Evolutionary conservation across 2,113 vertebrate species (phyloP).

Genomic region (Cheilinus undulatus): DNA sequence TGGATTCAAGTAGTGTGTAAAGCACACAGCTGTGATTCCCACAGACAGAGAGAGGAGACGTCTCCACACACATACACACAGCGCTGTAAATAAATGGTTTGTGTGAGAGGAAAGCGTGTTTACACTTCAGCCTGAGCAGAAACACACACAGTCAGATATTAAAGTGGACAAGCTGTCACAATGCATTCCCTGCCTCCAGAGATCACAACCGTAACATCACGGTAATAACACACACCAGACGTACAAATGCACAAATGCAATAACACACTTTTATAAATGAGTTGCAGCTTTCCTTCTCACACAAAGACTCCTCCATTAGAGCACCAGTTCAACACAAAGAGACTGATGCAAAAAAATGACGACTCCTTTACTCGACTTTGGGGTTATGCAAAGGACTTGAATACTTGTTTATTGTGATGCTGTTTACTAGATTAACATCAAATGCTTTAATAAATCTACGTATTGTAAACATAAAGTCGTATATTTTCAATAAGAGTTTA

Average conservation of each 20-base stretch:
- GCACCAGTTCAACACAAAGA: neutral
- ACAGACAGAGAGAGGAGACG: conserved; percentile 12
- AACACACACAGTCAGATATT: conserved; percentile 33
- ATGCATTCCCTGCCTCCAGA: conserved; percentile 53
- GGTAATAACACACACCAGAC: conserved; percentile 48
- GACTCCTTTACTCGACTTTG: no score
- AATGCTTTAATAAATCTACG: no score
- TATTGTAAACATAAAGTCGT: no score
- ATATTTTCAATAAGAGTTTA: no score
- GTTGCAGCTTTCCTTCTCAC: conserved; percentile 30
- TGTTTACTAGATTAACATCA: no score
- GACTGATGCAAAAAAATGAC: no score
- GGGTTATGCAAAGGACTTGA: neutral
- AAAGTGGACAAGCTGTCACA: conserved; percentile 65
- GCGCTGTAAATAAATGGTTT: conserved; percentile 37
- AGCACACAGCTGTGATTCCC: conserved; percentile 50
- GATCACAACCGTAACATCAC: conserved; percentile 47
- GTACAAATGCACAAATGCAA: conserved; percentile 12
- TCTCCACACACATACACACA: conserved; percentile 21
- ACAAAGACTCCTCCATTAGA: neutral
- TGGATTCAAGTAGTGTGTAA: conserved; percentile 30
- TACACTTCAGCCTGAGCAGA: conserved; percentile 29
- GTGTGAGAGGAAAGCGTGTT: conserved; percentile 33
- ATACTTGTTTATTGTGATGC: neutral
- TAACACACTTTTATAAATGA: conserved; percentile 39